Evolutionary conservation across 1,140 invertebrate species (phyloP).

Genomic region (Spodoptera litura): DNA sequence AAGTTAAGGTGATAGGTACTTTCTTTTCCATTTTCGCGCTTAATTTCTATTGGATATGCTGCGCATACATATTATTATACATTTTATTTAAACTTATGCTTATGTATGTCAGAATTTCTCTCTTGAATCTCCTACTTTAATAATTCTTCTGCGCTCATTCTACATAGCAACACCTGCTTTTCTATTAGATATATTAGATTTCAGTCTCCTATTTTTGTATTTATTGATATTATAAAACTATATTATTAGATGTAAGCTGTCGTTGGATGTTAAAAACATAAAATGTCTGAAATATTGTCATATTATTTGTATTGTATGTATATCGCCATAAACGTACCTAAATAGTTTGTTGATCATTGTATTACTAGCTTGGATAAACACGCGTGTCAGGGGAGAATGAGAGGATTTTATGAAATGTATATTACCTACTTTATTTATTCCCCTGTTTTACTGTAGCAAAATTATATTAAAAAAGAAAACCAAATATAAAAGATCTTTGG

Average conservation of each 20-base stretch:
- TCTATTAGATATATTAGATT: not conserved
- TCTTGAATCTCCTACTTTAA: slow-evolving; percentile 15
- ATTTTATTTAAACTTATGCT: not conserved
- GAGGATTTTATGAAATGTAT: not conserved
- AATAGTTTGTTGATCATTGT: not conserved
- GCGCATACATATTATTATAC: no score
- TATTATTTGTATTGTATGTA: slow-evolving; percentile 12
- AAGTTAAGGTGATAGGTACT: no score
- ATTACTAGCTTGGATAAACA: slow-evolving; percentile 20
- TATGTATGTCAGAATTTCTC: not conserved
- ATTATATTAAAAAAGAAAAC: slow-evolving; percentile 22
- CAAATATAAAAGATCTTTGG: slow-evolving; percentile 39
- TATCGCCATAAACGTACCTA: not conserved
- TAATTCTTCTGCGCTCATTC: not conserved
- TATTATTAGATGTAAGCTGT: slow-evolving; percentile 19
- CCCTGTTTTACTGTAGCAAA: slow-evolving; percentile 12
- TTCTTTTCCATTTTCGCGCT: no score
- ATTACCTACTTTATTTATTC: not conserved
- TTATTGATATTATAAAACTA: slow-evolving; percentile 6
- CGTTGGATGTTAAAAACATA: slow-evolving; percentile 15
- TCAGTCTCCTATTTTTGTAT: slow-evolving; percentile 14
- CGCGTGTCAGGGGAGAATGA: not conserved
- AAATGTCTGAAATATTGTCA: slow-evolving; percentile 7
- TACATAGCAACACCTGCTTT: no score
- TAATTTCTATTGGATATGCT: no score